phyloP scores from a whole-genome alignment of 2,888 invertebrate species.

The Belgica antarctica region DNA sequence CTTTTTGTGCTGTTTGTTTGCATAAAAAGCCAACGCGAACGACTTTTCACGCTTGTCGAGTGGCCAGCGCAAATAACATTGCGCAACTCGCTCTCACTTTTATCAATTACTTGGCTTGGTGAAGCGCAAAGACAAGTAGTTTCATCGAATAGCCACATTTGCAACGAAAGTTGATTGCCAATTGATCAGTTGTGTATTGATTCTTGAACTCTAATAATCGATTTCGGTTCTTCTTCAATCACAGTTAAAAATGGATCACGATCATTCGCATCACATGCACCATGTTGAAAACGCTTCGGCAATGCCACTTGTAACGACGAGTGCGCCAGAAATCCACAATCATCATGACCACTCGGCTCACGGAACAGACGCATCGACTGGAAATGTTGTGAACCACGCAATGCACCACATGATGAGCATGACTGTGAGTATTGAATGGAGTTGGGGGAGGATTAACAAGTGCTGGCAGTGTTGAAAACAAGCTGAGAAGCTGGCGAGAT shows the following conservation, averaged over 20 bases:
- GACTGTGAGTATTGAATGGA: slow-evolving; percentile 53
- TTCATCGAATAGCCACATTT: not conserved
- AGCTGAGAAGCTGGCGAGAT: not conserved
- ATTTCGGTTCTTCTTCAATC: not conserved
- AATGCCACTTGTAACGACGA: not conserved
- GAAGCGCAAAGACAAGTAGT: not conserved
- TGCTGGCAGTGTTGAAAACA: not conserved
- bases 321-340: not conserved
- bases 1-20: slow-evolving; percentile 8
- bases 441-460: not conserved
- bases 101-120: not conserved
- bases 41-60: not conserved
- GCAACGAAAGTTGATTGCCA: slow-evolving; percentile 4
- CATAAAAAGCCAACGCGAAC: not conserved
- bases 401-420: slow-evolving; percentile 55
- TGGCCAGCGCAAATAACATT: not conserved
- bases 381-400: slow-evolving; percentile 27
- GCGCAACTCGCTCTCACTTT: not conserved
- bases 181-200: slow-evolving; percentile 8
- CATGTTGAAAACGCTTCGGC: not conserved
- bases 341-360: slow-evolving; percentile 11
- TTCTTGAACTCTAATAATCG: not conserved
- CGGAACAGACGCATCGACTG: not conserved
- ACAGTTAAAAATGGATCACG: slow-evolving; percentile 19
- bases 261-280: slow-evolving; percentile 35